Conservation (phyloP, 2,888 invertebrate genomes). For the Cyclophora albipunctata region DNA sequence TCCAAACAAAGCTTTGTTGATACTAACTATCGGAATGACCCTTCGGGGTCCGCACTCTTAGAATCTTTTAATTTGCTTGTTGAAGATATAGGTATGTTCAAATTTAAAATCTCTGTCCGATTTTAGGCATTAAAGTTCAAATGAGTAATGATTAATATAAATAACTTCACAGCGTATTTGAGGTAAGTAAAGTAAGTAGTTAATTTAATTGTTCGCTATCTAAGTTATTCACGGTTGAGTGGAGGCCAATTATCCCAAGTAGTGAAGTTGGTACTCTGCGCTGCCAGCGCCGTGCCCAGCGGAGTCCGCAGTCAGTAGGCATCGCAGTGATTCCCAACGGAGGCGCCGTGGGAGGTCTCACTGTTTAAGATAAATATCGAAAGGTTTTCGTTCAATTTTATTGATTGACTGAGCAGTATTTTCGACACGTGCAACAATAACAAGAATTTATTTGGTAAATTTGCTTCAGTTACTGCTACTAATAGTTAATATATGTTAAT, state of each 20-base stretch:
- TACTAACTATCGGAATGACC: conserved; percentile 15
- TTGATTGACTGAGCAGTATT: conserved; percentile 11
- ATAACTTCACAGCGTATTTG: conserved; percentile 1
- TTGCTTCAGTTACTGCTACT: no score
- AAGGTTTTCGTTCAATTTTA: conserved; percentile 12
- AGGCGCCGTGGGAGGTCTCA: conserved; percentile 46
- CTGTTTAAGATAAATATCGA: conserved; percentile 19
- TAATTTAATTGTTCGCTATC: conserved; percentile 19
- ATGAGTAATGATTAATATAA: background rate
- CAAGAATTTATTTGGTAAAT: no score
- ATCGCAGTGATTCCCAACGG: conserved; percentile 20
- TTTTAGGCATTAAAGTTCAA: no score
- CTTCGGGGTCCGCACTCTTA: conserved; percentile 5
- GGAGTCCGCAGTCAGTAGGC: conserved; percentile 10
- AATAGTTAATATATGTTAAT: no score
- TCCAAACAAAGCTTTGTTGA: conserved; percentile 27
- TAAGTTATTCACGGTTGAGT: conserved; percentile 30
- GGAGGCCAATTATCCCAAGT: conserved; percentile 41
- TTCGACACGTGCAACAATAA: background rate
- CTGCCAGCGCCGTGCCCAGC: no score
- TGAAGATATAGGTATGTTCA: no score
- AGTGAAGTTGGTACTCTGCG: conserved; percentile 1
- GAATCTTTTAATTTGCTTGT: conserved; percentile 3
- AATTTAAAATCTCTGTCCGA: no score
- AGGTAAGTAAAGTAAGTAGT: conserved; percentile 14